phyloP scores from a whole-genome alignment of 1,140 invertebrate genomes.

The Octopus sinensis region DNA sequence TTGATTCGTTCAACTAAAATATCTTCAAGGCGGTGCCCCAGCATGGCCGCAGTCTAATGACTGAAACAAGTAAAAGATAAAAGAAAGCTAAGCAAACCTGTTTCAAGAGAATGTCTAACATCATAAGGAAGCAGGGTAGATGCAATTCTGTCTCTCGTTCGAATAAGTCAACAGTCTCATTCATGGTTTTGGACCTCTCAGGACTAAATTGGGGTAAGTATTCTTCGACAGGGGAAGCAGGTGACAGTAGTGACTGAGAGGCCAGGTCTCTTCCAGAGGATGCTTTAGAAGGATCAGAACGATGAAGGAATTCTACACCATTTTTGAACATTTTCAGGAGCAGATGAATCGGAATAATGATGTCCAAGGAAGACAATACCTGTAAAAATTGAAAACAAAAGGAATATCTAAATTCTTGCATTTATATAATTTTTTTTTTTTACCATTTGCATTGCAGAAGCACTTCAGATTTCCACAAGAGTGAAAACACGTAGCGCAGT shows the following conservation, averaged over 20 bases:
- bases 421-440: too few relatives aligned
- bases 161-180: slow-evolving; percentile 44
- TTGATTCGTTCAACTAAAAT: too few relatives aligned
- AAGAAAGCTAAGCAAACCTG: slow-evolving; percentile 65
- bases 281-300: slow-evolving; percentile 26
- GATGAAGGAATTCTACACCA: slow-evolving; percentile 37
- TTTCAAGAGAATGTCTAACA: slow-evolving; percentile 91
- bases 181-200: slow-evolving; percentile 33
- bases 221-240: slow-evolving; percentile 34
- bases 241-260: slow-evolving; percentile 31
- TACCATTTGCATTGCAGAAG: too few relatives aligned
- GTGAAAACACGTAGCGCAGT: too few relatives aligned
- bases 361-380: slow-evolving; percentile 53
- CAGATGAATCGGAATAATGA: slow-evolving; percentile 52
- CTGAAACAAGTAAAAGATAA: too few relatives aligned
- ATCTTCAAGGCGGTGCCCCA: too few relatives aligned
- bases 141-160: slow-evolving; percentile 56
- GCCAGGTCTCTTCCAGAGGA: slow-evolving; percentile 23
- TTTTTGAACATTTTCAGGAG: slow-evolving; percentile 50
- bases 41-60: too few relatives aligned
- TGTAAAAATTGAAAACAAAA: slow-evolving; percentile 27
- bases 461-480: too few relatives aligned
- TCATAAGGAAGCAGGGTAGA: slow-evolving; percentile 89
- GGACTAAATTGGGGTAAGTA: slow-evolving; percentile 48
- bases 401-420: too few relatives aligned